Evolutionary conservation across 1,140 invertebrate species (phyloP).

Genomic region (Episyrphus balteatus): DNA sequence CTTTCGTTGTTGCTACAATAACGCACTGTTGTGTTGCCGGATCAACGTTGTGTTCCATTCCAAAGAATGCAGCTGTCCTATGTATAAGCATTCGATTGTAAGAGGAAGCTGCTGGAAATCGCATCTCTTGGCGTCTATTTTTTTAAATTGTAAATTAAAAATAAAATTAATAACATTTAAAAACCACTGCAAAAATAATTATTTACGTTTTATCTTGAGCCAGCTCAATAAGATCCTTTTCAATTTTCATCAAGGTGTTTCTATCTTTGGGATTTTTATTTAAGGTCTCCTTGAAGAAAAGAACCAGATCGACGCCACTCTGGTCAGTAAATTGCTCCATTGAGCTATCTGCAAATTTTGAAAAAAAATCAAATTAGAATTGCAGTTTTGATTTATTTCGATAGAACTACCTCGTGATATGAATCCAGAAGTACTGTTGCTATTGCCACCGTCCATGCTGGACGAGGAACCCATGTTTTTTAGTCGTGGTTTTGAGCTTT

Average conservation of each 20-base stretch:
- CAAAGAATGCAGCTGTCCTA: conserved; percentile 83
- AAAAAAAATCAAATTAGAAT: conserved; percentile 8
- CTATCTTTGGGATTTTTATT: conserved; percentile 84
- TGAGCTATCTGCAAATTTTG: conserved; percentile 59
- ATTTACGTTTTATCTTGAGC: conserved; percentile 65
- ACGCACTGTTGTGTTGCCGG: conserved; percentile 67
- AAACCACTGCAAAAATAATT: neutral
- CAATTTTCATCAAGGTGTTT: conserved; percentile 71
- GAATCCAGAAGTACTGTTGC: conserved; percentile 34
- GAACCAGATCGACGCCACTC: conserved; percentile 69
- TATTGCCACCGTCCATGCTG: conserved; percentile 23
- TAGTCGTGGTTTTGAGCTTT: conserved; percentile 33
- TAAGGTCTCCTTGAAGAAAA: conserved; percentile 81
- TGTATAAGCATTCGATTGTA: conserved; percentile 94
- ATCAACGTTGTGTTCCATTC: conserved; percentile 90
- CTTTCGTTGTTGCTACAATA: conserved; percentile 56
- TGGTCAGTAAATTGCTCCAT: conserved; percentile 67
- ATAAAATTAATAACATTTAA: neutral
- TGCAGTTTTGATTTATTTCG: neutral
- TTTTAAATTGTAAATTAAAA: conserved; percentile 20
- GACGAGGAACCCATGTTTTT: conserved; percentile 28
- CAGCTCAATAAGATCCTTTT: conserved; percentile 74
- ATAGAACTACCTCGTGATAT: conserved; percentile 33
- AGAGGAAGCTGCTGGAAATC: conserved; percentile 83
- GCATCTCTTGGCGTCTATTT: conserved; percentile 52